A percentile compares a stretch with the other conserved stretches of the same genome.
These are phyloP conservation scores for Aix galericulata DNA, from an alignment of 2,113 vertebrate species.

Conservation along the genomic window DNA sequence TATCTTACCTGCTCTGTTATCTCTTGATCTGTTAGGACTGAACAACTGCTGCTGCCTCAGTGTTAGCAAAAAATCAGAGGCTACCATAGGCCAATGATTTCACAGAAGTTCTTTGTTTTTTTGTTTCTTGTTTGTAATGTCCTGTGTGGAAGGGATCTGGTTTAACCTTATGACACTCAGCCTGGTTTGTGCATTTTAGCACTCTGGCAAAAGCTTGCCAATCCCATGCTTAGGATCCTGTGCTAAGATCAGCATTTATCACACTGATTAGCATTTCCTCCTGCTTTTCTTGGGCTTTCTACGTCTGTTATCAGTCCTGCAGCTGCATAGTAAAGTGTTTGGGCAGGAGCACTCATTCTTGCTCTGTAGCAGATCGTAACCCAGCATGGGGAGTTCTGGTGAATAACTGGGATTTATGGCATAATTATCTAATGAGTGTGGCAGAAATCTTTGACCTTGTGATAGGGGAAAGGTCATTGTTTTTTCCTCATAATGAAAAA, in stretches of 20 bases:
- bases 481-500: background rate
- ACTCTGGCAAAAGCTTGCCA: background rate
- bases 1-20: background rate
- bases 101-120: background rate
- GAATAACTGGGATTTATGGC: background rate
- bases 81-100: background rate
- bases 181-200: background rate
- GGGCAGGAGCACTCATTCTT: background rate
- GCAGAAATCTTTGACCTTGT: background rate
- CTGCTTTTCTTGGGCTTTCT: background rate
- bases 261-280: background rate
- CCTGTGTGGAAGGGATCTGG: background rate
- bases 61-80: background rate
- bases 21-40: background rate
- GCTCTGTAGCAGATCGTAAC: background rate
- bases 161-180: background rate
- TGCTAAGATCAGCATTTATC: background rate
- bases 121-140: background rate
- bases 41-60: background rate
- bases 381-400: accelerated
- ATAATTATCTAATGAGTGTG: background rate
- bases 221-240: background rate
- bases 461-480: background rate
- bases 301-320: background rate
- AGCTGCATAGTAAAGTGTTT: background rate